Percentiles rank a stretch among this genome's conserved stretches.
These are phyloP conservation scores for Spheniscus mendiculus DNA, from an alignment of 2,113 vertebrate species.

Conservation along the genomic window DNA sequence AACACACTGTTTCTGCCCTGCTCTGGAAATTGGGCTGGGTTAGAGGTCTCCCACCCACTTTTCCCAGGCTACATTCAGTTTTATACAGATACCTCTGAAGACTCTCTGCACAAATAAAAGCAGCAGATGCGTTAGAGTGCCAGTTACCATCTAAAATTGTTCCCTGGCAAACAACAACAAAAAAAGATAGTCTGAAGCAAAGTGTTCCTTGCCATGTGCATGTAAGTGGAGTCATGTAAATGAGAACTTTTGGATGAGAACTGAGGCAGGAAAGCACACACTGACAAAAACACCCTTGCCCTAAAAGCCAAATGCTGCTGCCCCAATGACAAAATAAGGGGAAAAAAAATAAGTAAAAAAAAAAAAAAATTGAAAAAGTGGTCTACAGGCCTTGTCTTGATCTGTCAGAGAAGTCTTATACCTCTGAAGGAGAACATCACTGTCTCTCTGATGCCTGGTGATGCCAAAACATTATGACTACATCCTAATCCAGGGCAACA, in stretches of 20 bases:
- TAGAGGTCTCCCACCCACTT: background rate
- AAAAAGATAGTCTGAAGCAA: background rate
- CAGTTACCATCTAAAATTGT: background rate
- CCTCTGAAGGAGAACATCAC: background rate
- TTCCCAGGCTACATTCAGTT: background rate
- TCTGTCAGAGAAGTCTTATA: background rate
- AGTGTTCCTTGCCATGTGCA: accelerated
- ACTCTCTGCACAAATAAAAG: background rate
- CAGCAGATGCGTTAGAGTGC: background rate
- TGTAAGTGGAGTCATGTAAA: background rate
- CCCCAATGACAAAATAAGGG: background rate
- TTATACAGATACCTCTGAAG: background rate
- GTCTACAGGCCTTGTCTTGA: background rate
- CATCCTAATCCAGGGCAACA: background rate
- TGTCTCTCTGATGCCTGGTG: background rate
- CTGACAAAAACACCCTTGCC: background rate
- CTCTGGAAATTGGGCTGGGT: background rate
- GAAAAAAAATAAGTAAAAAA: accelerated
- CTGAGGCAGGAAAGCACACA: background rate
- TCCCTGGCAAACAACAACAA: background rate
- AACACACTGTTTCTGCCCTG: background rate
- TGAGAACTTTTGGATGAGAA: background rate
- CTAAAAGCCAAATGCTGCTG: background rate
- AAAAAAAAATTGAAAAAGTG: background rate
- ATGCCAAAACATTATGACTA: background rate